Base-by-base conservation (phyloP, 2,113 vertebrate genomes). In the Sula dactylatra region DNA sequence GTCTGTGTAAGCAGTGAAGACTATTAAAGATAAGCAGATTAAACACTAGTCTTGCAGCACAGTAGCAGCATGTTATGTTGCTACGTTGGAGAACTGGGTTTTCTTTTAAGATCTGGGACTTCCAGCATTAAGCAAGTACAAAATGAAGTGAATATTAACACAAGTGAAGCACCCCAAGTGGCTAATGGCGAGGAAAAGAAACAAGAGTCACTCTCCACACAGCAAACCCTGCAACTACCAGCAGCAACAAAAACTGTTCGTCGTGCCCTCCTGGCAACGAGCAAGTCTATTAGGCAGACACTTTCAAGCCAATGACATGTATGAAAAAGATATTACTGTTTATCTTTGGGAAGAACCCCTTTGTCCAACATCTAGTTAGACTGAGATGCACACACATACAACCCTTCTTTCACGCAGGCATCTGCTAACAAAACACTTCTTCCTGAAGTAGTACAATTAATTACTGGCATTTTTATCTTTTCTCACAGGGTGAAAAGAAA, bases 1-100 rank as follows among this genome's bases (percentile, higher is more conserved):
- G 93, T 89, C 94, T 96, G 91, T 80, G 93, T 77, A 95, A 93
- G 94, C 93, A 89, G 87, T 22, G 82, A 73, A 92, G 96, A 91
- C 95, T 91, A 83, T 93, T 97, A 92, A 69, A 94, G 95, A 87
- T 88, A 97, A 96, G 89, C 92, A 97, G 94, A 97, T 97, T 96
- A 97, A 97, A 97, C 91, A 82, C 80, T 16, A 81, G 78, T 36
- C 87, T 83, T 97, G 86, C 86, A 92, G 82, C 94, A 83, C 14
- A 19, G 82, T 49, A 94, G 91, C 94, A 91, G 81, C 65, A 58
- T 9, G 38, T 93, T 95, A 40, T 47, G 65, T 70, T 85, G 80
- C 82, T 90, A 95, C 71, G 94, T 34, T 92, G 82, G 85, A 96
- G 79, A 96, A 87, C n/a, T 38, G 58, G 52, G 25, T 80, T 93